Evolutionary conservation across 2,888 invertebrate species (phyloP), one percentile per base, ranked within the genome.

Genomic region (Ischnus inquisitorius): DNA sequence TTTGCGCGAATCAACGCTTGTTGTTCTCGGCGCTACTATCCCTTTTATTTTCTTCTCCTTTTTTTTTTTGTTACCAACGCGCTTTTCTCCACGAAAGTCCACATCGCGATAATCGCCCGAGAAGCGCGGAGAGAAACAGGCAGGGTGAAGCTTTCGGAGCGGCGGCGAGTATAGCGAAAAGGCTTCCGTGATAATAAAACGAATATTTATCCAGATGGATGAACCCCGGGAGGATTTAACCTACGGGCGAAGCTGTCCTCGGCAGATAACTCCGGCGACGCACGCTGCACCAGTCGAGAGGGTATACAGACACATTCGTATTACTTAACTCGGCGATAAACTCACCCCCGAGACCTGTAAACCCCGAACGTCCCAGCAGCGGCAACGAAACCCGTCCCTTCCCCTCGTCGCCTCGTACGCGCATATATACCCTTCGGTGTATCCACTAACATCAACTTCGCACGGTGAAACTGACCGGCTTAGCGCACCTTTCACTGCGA

Each of bases 311-410:
- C 92, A 89, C 94, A 94, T 94, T 94, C 93, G 94, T 94, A 94
- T 94, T 94, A 94, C 94, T 94, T 94, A 94, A 93, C 92, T 92
- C 91, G 91, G 92, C 94, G 94, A 94, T 94, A 94, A 94, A 94
- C 94, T 91, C 91, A 88, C 90, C 89, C 91, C 87, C 86, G 88
- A 89, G 89, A 88, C 89, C 88, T 90, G 91, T 88, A 89, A 90
- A 89, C 90, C 88, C 89, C 62, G 88, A 89, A 89, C 79, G 90
- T 89, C 86, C 88, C 87, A 51, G 76, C 69, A 65, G 62, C 64
- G 69, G 77, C 82, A 62, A 78, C 77, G 77, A 77, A 79, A 82
- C 62, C 65, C 77, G n/a, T n/a, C n/a, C 82, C 41, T 72, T 68
- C 62, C 64, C 81, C 28, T 25, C n/a, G 34, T 51, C n/a, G 8